Conservation (phyloP, 1,140 invertebrate species). For the Metopolophium dirhodum region DNA sequence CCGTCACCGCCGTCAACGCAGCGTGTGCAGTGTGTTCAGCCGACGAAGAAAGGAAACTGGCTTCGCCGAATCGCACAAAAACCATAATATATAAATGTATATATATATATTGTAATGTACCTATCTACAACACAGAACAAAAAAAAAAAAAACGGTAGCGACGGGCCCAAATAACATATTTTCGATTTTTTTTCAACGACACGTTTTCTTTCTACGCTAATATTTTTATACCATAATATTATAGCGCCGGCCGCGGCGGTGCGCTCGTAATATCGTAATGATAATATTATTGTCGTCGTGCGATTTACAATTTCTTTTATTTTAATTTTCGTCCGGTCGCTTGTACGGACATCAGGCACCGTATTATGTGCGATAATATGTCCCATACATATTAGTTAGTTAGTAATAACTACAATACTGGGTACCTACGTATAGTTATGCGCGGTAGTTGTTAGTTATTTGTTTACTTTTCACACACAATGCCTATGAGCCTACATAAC, state of each 20-base stretch:
- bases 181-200: not conserved
- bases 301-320: not conserved
- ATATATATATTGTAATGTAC: not conserved
- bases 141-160: not conserved
- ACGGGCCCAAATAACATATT: not conserved
- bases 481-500: too few relatives aligned
- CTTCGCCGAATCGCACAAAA: slow-evolving; percentile 3
- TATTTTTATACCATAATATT: too few relatives aligned
- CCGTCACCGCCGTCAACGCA: not conserved
- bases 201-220: not conserved
- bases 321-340: not conserved
- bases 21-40: not conserved
- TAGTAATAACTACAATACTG: not conserved
- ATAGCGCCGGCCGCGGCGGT: too few relatives aligned
- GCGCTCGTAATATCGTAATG: not conserved
- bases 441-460: not conserved
- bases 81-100: not conserved
- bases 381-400: not conserved
- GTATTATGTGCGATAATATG: too few relatives aligned
- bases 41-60: slow-evolving; percentile 10
- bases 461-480: not conserved
- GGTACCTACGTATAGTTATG: too few relatives aligned
- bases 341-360: not conserved
- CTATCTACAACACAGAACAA: not conserved
- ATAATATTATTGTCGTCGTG: not conserved